phyloP scores from a whole-genome alignment of 2,797 vertebrate genomes.

The Ispidina picta region DNA sequence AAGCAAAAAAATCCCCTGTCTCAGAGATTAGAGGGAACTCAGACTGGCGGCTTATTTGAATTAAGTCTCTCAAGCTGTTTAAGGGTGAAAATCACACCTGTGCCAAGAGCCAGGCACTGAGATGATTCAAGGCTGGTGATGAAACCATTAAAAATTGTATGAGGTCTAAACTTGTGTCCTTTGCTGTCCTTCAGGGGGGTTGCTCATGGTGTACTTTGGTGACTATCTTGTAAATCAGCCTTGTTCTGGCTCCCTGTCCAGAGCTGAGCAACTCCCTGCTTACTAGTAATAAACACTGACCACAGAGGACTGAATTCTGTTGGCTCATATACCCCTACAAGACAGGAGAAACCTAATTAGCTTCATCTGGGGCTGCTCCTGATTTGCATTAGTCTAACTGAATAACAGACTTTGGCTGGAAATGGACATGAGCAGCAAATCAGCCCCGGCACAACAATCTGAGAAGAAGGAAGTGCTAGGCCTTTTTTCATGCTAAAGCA shows the following conservation, averaged over 20 bases:
- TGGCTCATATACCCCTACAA: background rate
- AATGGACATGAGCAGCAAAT: background rate
- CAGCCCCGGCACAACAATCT: background rate
- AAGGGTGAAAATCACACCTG: conserved; percentile 63
- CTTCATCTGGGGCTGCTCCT: conserved; percentile 5
- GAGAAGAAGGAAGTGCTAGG: background rate
- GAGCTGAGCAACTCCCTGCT: background rate
- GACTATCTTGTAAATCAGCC: conserved; percentile 29
- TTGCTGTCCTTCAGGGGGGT: background rate
- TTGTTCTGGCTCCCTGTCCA: background rate
- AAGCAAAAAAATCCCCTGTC: conserved; percentile 34
- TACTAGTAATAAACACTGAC: background rate
- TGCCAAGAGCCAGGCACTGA: background rate
- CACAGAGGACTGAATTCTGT: conserved; percentile 22
- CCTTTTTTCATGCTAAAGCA: background rate
- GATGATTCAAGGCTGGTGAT: background rate
- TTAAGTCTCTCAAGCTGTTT: conserved; percentile 17
- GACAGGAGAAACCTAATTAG: background rate
- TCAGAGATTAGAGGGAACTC: conserved; percentile 39
- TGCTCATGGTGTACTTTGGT: background rate
- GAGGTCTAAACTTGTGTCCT: background rate
- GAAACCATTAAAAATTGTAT: background rate
- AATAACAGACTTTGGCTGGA: conserved; percentile 44
- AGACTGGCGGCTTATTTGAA: conserved; percentile 27
- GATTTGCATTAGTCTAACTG: conserved; percentile 67